Conservation (phyloP, 1,140 invertebrate genomes). For the Meteorus sp. region DNA sequence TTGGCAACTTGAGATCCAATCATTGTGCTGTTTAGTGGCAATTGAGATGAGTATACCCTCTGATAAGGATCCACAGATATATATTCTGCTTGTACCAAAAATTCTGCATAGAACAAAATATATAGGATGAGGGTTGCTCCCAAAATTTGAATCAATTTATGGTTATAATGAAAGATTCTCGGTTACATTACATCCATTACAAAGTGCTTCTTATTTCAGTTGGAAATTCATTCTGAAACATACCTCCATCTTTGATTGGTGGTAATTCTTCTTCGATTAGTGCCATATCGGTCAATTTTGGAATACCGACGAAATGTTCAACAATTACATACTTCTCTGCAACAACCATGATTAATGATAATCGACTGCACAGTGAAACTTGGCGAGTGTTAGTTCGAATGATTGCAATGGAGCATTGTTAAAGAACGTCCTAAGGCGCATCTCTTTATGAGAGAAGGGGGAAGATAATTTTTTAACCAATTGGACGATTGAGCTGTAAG, state of each 20-base stretch:
- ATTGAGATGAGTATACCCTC: slow-evolving; percentile 60
- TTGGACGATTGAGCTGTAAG: too few relatives aligned
- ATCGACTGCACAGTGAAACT: background rate
- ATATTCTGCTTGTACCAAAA: slow-evolving; percentile 67
- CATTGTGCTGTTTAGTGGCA: slow-evolving; percentile 63
- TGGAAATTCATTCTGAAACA: slow-evolving; percentile 19
- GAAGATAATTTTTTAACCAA: too few relatives aligned
- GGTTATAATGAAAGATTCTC: slow-evolving; percentile 1
- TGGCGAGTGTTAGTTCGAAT: background rate
- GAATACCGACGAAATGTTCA: slow-evolving; percentile 67
- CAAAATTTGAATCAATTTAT: background rate
- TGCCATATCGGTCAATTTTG: slow-evolving; percentile 66
- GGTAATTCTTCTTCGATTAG: slow-evolving; percentile 68
- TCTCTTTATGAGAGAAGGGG: too few relatives aligned
- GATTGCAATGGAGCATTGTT: background rate
- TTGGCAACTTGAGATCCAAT: slow-evolving; percentile 67
- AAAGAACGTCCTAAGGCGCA: too few relatives aligned
- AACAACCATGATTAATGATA: slow-evolving; percentile 53
- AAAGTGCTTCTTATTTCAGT: too few relatives aligned
- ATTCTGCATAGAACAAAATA: slow-evolving; percentile 58
- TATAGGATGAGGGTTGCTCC: background rate
- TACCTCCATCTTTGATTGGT: slow-evolving; percentile 67
- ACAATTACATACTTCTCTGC: slow-evolving; percentile 64
- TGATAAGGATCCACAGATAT: slow-evolving; percentile 75
- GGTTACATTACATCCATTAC: background rate